A percentile compares a stretch with the other conserved stretches of the same genome.
phyloP scores from a whole-genome alignment of 2,797 vertebrate genomes.

The Gouania willdenowi region DNA sequence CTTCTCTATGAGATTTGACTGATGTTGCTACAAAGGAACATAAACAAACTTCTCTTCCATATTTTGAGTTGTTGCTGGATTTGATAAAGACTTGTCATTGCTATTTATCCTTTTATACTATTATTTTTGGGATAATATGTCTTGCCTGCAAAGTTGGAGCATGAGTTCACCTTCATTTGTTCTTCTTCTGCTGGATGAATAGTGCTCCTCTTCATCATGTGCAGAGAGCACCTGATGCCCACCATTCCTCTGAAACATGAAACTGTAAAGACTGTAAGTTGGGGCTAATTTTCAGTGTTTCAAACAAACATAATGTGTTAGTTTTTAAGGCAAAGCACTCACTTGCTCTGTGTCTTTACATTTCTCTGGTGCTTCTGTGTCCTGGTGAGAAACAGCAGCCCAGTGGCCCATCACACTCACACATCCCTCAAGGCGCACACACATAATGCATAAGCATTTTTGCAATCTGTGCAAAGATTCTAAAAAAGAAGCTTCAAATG shows the following conservation, averaged over 20 bases:
- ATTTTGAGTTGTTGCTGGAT: no score
- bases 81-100: no score
- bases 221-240: no score
- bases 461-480: not conserved
- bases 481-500: constrained; percentile 14
- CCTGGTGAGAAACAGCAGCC: constrained; percentile 3
- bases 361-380: constrained; percentile 10
- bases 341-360: constrained; percentile 26
- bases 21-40: no score
- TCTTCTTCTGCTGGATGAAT: constrained; percentile 8
- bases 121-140: no score
- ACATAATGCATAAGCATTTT: constrained; percentile 14
- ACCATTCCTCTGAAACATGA: no score
- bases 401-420: not conserved
- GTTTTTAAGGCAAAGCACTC: constrained; percentile 3
- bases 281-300: not conserved
- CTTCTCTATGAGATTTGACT: no score
- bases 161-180: constrained; percentile 32
- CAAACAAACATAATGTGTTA: no score
- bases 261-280: not conserved
- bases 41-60: no score
- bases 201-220: no score
- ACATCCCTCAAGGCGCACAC: not conserved
- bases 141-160: no score
- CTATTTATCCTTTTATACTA: no score